These are phyloP conservation scores for Micronycteris hirsuta DNA, from an alignment of 2,113 vertebrate genomes.

Conservation along the genomic window DNA sequence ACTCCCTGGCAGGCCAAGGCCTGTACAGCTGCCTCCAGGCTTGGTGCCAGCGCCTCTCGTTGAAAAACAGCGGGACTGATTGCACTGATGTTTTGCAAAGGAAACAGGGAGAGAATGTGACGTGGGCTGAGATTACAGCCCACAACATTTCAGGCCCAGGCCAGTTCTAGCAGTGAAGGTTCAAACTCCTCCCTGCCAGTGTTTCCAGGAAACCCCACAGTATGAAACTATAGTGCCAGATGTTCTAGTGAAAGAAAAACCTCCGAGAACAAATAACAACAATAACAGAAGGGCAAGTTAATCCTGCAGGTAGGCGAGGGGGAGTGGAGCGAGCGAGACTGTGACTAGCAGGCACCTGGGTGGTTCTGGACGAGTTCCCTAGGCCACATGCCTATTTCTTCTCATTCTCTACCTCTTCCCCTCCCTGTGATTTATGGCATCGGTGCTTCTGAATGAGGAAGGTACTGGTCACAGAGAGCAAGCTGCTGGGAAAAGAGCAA, in stretches of 20 bases:
- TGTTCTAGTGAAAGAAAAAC: slow-evolving; percentile 31
- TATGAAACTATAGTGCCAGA: slow-evolving; percentile 34
- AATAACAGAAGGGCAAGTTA: slow-evolving; percentile 9
- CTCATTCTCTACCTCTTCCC: background rate
- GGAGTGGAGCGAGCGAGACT: background rate
- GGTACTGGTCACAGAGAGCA: background rate
- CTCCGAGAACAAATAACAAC: slow-evolving; percentile 42
- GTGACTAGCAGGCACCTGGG: background rate
- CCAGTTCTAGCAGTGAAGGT: background rate
- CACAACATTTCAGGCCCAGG: background rate
- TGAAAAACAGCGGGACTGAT: slow-evolving; percentile 22
- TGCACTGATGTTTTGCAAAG: slow-evolving; percentile 51
- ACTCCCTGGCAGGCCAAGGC: background rate
- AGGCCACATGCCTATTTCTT: background rate
- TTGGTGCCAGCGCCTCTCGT: background rate
- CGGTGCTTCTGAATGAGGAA: background rate
- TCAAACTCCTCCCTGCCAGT: background rate
- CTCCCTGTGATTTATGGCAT: background rate
- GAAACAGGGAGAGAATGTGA: slow-evolving; percentile 14
- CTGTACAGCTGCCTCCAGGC: background rate
- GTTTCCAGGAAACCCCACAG: slow-evolving; percentile 56
- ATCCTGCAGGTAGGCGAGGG: background rate
- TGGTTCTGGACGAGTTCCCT: background rate
- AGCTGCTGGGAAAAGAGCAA: background rate
- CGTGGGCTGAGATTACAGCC: slow-evolving; percentile 32